Percentiles rank a stretch among this genome's conserved stretches.
Conservation (phyloP, 2,888 invertebrate species). For the Tillus elongatus region DNA sequence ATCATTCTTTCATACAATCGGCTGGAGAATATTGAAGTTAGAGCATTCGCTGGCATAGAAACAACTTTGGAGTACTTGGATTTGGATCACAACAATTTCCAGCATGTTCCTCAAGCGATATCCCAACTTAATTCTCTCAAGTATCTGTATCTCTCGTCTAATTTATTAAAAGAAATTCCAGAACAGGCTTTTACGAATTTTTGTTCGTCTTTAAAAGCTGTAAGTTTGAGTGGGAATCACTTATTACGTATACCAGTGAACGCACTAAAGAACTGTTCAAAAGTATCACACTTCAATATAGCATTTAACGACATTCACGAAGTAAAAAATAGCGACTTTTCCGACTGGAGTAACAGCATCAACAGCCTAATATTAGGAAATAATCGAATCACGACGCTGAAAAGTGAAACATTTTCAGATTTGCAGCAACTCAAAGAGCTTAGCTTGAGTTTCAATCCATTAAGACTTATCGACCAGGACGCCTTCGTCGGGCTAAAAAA, state of each 20-base stretch:
- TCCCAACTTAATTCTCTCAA: slow-evolving; percentile 59
- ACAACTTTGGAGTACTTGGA: slow-evolving; percentile 72
- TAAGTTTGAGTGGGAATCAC: slow-evolving; percentile 75
- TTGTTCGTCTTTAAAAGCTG: slow-evolving; percentile 58
- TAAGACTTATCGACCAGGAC: slow-evolving; percentile 70
- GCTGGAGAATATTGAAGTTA: slow-evolving; percentile 57
- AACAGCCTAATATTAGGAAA: slow-evolving; percentile 75
- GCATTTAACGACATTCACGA: slow-evolving; percentile 80
- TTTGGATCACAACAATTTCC: slow-evolving; percentile 70
- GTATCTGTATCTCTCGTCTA: slow-evolving; percentile 76
- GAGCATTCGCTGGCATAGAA: slow-evolving; percentile 64
- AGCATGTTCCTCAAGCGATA: slow-evolving; percentile 61
- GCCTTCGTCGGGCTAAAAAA: slow-evolving; percentile 70
- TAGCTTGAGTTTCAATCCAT: slow-evolving; percentile 83
- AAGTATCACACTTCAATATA: slow-evolving; percentile 76
- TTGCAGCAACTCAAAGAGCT: slow-evolving; percentile 74
- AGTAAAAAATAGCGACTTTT: slow-evolving; percentile 67
- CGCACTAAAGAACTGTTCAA: slow-evolving; percentile 61
- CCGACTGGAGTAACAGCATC: slow-evolving; percentile 67
- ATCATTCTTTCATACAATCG: slow-evolving; percentile 73
- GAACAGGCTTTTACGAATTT: slow-evolving; percentile 53
- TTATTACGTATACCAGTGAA: slow-evolving; percentile 62
- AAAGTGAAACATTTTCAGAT: slow-evolving; percentile 61
- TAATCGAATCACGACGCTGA: slow-evolving; percentile 69
- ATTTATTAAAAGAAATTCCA: slow-evolving; percentile 56